Base-by-base conservation (phyloP, 2,797 vertebrate genomes). In the Megaceryle alcyon region DNA sequence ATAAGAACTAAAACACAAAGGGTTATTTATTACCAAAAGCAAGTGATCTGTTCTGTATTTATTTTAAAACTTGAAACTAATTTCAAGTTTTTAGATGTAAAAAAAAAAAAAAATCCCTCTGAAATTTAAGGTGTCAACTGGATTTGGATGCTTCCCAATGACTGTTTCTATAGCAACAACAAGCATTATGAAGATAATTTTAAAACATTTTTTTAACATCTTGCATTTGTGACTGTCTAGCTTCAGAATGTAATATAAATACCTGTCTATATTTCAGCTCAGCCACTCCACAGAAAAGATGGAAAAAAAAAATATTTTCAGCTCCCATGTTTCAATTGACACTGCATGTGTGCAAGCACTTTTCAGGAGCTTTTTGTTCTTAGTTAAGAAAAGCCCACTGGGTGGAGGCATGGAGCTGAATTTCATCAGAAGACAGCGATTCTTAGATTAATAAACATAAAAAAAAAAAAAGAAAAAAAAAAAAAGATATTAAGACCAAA, bases 321-420 rank as follows among this genome's bases (percentile, higher is more conserved):
- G 6, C 17, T 44, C 15, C 12, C 29, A 0, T 53, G 15, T 16
- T 84, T 83, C 33, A 28, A 4, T 8, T 20, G 8, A 21, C 41
- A 26, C 3, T 66, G 8, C 23, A 12, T 15, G 10, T 48, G 9
- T 25, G n/a, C 29, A 63, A 25, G 20, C 25, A 28, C 31, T 66
- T 91, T 63, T 82, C 51, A 64, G 37, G 8, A 21, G 33, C 9
- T 77, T 95, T 59, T 77, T 49, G 37, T 57, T 86, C 82, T 28
- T 71, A 19, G 23, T 39, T 44, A 57, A 86, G 35, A 75, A 95
- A 96, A 96, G 56, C n/a, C 97, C 96, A 94, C 96, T 96, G 96
- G 96, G 96, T 97, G 96, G 97, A 95, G 91, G 41, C 68, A 97
- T 97, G 66, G 97, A 97, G 97, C 96, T 97, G 79, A 94, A 86